Conservation (phyloP, 1,140 invertebrate species). For the Camponotus pennsylvanicus region DNA sequence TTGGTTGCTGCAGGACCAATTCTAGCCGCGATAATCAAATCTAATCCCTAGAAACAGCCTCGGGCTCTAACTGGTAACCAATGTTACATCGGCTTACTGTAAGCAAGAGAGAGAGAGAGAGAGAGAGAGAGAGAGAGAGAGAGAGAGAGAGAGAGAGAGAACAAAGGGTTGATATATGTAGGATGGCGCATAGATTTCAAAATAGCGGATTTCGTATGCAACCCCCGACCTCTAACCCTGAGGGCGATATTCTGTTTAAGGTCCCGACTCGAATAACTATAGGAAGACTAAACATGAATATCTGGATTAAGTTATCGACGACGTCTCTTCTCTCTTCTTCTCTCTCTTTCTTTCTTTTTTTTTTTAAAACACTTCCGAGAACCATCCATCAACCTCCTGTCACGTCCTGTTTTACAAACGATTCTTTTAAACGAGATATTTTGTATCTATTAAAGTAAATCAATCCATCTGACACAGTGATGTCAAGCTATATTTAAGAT, state of each 20-base stretch:
- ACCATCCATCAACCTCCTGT: constrained; percentile 49
- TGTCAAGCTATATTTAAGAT: neutral
- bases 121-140: neutral
- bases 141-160: neutral
- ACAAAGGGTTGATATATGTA: neutral
- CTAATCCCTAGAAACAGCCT: constrained; percentile 76
- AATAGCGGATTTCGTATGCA: constrained; percentile 73
- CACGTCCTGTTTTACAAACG: constrained; percentile 50
- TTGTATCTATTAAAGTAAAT: constrained; percentile 43
- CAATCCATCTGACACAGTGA: neutral
- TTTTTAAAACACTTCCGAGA: neutral
- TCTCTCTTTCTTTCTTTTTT: neutral
- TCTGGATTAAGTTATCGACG: constrained; percentile 41
- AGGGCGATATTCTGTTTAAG: constrained; percentile 12
- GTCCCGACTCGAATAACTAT: constrained; percentile 32
- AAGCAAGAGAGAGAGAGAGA: constrained; percentile 13
- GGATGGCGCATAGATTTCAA: constrained; percentile 67
- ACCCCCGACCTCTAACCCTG: constrained; percentile 1
- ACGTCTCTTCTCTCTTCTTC: neutral
- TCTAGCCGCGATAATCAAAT: constrained; percentile 79
- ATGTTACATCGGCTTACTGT: constrained; percentile 77
- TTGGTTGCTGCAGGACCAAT: constrained; percentile 50
- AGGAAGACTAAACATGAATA: constrained; percentile 23
- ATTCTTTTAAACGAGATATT: constrained; percentile 50
- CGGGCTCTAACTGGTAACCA: constrained; percentile 73